These are phyloP conservation scores for Decapterus maruadsi DNA, from an alignment of 2,797 vertebrate genomes.

Conservation along the genomic window DNA sequence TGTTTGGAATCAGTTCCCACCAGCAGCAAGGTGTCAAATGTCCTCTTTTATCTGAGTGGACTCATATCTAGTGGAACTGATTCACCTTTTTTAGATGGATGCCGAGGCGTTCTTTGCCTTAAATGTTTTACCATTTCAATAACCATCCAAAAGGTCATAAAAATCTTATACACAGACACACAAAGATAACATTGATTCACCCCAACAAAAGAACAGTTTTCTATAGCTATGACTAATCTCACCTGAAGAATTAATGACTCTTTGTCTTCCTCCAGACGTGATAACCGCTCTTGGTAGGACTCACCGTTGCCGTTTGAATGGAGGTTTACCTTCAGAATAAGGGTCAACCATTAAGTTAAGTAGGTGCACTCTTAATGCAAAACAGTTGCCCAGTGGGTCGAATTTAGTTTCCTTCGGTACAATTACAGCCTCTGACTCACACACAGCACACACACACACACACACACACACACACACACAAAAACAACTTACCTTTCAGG, in stretches of 20 bases:
- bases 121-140: slow-evolving; percentile 5
- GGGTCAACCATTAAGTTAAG: slow-evolving; percentile 56
- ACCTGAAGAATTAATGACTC: slow-evolving; percentile 97
- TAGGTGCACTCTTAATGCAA: slow-evolving; percentile 27
- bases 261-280: slow-evolving; percentile 96
- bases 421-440: not conserved
- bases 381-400: slow-evolving; percentile 42
- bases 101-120: not conserved
- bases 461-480: slow-evolving; percentile 1
- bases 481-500: slow-evolving; percentile 2
- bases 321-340: slow-evolving; percentile 87
- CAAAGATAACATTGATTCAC: not conserved
- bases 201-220: not conserved
- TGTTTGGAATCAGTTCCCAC: slow-evolving; percentile 41
- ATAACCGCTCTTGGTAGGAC: slow-evolving; percentile 93
- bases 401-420: slow-evolving; percentile 29
- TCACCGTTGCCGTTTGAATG: slow-evolving; percentile 88
- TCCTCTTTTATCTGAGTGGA: slow-evolving; percentile 35
- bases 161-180: not conserved
- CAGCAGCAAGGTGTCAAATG: slow-evolving; percentile 35
- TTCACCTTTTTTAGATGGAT: slow-evolving; percentile 18
- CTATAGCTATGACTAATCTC: slow-evolving; percentile 43
- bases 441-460: not conserved
- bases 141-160: slow-evolving; percentile 1
- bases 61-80: slow-evolving; percentile 22